Percentiles rank a stretch among this genome's conserved stretches.
Conservation (phyloP, 2,797 vertebrate species). For the Champsocephalus gunnari region DNA sequence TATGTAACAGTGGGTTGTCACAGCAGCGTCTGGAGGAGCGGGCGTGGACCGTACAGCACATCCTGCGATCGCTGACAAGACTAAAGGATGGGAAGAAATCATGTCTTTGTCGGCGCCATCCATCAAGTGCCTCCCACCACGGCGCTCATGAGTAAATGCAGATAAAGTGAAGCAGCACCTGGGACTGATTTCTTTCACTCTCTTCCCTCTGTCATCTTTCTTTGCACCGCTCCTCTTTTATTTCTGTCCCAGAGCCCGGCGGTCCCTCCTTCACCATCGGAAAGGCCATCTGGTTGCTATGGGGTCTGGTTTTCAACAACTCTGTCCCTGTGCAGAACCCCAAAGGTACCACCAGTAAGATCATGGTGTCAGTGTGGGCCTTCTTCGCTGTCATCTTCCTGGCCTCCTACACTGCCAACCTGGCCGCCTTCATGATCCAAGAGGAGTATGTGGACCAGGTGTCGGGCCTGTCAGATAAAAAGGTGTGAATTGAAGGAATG, state of each 20-base stretch:
- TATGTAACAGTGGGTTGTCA: conserved; percentile 69
- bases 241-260: conserved; percentile 90
- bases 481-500: conserved; percentile 84
- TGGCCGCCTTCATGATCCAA: conserved; percentile 99
- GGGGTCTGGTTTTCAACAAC: conserved; percentile 99
- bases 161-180: conserved; percentile 26
- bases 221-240: conserved; percentile 10
- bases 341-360: conserved; percentile 99
- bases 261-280: conserved; percentile 99
- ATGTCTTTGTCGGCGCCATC: conserved; percentile 37
- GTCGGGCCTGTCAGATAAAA: conserved; percentile 98
- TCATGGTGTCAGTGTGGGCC: conserved; percentile 99
- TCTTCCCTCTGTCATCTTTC: conserved; percentile 33
- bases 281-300: conserved; percentile 98
- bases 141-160: conserved; percentile 37
- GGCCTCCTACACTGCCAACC: conserved; percentile 99
- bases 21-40: conserved; percentile 22
- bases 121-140: conserved; percentile 38
- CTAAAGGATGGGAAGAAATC: conserved; percentile 48
- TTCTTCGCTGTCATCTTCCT: conserved; percentile 99
- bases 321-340: conserved; percentile 99
- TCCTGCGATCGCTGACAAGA: conserved; percentile 45
- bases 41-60: conserved; percentile 35
- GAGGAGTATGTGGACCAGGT: conserved; percentile 99
- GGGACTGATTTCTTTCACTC: conserved; percentile 7